Conservation (phyloP, 2,797 vertebrate genomes). For the Mallotus villosus region DNA sequence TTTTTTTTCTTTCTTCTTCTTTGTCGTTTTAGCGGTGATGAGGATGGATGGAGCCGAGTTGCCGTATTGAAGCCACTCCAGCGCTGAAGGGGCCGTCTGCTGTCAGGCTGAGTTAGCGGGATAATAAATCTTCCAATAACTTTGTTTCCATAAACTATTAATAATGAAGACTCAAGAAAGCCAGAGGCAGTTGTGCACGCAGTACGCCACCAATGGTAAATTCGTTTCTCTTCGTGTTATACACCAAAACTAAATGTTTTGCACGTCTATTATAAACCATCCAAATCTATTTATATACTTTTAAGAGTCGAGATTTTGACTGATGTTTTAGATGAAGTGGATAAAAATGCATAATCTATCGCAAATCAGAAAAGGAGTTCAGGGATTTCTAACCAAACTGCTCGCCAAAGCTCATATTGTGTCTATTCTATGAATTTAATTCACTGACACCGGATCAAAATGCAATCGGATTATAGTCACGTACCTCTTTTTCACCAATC, state of each 20-base stretch:
- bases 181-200: background rate
- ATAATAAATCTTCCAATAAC: conserved; percentile 3
- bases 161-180: background rate
- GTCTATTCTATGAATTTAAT: conserved; percentile 37
- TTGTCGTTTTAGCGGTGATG: background rate
- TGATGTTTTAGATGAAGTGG: background rate
- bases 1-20: background rate
- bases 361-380: background rate
- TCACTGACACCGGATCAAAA: conserved; percentile 62
- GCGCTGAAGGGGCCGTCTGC: conserved; percentile 27
- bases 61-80: conserved; percentile 36
- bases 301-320: background rate
- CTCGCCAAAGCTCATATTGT: background rate
- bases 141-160: background rate
- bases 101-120: conserved; percentile 24
- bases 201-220: no score
- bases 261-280: background rate
- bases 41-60: conserved; percentile 16
- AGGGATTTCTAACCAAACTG: background rate
- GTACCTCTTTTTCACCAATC: conserved; percentile 24
- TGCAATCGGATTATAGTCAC: conserved; percentile 67
- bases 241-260: no score
- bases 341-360: background rate
- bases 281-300: background rate
- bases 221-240: no score